These are phyloP conservation scores for Trichonephila clavipes DNA, from an alignment of 1,140 invertebrate species.

Conservation along the genomic window DNA sequence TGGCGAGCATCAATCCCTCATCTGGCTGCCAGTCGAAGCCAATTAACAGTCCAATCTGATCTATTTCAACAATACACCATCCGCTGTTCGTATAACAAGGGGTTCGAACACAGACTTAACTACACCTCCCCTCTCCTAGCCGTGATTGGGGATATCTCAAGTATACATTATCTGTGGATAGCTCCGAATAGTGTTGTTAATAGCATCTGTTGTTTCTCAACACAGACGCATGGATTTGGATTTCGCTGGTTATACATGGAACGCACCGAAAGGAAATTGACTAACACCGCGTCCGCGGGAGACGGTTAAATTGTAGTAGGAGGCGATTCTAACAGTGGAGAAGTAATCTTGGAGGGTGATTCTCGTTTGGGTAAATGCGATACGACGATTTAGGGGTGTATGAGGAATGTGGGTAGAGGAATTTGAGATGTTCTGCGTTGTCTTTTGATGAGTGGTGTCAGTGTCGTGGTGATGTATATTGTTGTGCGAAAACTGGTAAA, in stretches of 20 bases:
- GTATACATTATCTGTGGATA: slow-evolving; percentile 61
- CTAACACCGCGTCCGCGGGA: not conserved
- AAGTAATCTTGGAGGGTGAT: not conserved
- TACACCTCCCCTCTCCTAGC: not conserved
- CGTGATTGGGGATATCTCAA: not conserved
- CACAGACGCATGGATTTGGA: slow-evolving; percentile 42
- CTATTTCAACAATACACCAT: slow-evolving; percentile 62
- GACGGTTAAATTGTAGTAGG: slow-evolving; percentile 5
- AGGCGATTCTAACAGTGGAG: not conserved
- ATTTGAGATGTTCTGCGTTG: not conserved
- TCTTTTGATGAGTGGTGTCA: not conserved
- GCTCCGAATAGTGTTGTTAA: slow-evolving; percentile 68
- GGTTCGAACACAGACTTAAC: slow-evolving; percentile 38
- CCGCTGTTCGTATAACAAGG: slow-evolving; percentile 14
- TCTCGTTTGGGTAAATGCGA: not conserved
- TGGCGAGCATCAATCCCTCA: slow-evolving; percentile 63
- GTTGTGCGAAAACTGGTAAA: too few species aligned
- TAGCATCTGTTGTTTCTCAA: slow-evolving; percentile 71
- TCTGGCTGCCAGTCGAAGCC: slow-evolving; percentile 65
- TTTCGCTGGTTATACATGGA: not conserved
- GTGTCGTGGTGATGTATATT: too few species aligned
- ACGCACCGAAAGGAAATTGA: not conserved
- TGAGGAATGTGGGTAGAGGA: not conserved
- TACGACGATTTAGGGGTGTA: not conserved
- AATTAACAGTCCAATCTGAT: slow-evolving; percentile 72